These are phyloP conservation scores for Abramis brama DNA, from an alignment of 2,113 vertebrate genomes.

Conservation along the genomic window DNA sequence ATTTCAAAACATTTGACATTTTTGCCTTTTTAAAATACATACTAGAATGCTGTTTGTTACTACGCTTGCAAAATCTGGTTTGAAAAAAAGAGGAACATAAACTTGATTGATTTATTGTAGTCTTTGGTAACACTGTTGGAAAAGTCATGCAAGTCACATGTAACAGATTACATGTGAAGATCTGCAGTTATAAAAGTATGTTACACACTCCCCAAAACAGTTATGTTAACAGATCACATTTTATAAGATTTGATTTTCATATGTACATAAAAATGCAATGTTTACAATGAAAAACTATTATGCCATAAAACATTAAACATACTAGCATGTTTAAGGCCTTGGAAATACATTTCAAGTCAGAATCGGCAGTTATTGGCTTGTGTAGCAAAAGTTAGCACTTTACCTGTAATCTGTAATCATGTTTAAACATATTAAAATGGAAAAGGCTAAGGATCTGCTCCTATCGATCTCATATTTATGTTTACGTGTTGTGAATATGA, in stretches of 20 bases:
- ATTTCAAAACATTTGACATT: background rate
- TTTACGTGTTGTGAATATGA: background rate
- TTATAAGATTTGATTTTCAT: constrained; percentile 5
- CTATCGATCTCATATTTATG: background rate
- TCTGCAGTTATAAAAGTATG: constrained; percentile 1
- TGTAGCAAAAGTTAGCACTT: background rate
- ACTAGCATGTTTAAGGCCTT: background rate
- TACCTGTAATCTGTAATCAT: constrained; percentile 11
- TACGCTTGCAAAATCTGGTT: background rate
- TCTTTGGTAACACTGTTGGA: constrained; percentile 36
- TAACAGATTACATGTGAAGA: constrained; percentile 17
- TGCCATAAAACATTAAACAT: background rate
- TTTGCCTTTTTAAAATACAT: background rate
- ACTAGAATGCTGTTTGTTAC: background rate
- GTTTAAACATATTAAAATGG: background rate
- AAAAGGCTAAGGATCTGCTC: background rate
- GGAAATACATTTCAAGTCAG: background rate
- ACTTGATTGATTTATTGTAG: constrained; percentile 16
- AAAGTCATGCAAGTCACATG: constrained; percentile 14
- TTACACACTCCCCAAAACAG: constrained; percentile 6
- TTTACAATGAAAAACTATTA: background rate
- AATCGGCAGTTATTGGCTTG: constrained; percentile 14
- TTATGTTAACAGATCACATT: constrained; percentile 2
- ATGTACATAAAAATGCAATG: background rate
- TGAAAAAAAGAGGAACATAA: constrained; percentile 13